These are phyloP conservation scores for Lottia gigantea DNA, from an alignment of 2,888 invertebrate genomes.

Conservation along the genomic window DNA sequence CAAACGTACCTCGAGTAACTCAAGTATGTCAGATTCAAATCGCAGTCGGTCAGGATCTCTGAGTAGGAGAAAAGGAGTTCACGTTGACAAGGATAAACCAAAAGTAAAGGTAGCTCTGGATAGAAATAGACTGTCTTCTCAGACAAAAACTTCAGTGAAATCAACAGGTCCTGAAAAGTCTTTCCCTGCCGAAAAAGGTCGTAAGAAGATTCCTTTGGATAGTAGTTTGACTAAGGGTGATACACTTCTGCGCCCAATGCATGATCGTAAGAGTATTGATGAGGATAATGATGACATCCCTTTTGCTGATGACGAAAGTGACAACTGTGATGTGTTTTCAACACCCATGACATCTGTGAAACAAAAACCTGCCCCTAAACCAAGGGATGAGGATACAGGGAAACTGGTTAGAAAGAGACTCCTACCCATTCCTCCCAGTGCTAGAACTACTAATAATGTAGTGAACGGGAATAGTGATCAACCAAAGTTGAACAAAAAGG, in stretches of 20 bases:
- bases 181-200: constrained; percentile 26
- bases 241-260: constrained; percentile 32
- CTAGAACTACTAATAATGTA: constrained; percentile 29
- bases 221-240: constrained; percentile 37
- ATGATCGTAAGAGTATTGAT: constrained; percentile 33
- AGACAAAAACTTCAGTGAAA: constrained; percentile 16
- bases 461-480: constrained; percentile 71
- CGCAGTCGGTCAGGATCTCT: constrained; percentile 3
- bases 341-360: constrained; percentile 57
- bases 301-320: constrained; percentile 58
- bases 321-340: constrained; percentile 54
- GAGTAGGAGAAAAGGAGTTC: not conserved
- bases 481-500: constrained; percentile 75
- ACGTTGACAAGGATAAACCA: not conserved
- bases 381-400: constrained; percentile 23
- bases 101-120: constrained; percentile 51
- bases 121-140: constrained; percentile 39
- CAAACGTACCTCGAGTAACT: constrained; percentile 3
- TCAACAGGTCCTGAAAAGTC: constrained; percentile 27
- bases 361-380: constrained; percentile 34
- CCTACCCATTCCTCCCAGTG: constrained; percentile 46
- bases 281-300: constrained; percentile 54
- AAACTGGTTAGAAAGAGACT: constrained; percentile 46
- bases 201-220: constrained; percentile 49
- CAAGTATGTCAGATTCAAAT: constrained; percentile 1